phyloP scores from a whole-genome alignment of 2,113 vertebrate species.

The Ursus arctos region DNA sequence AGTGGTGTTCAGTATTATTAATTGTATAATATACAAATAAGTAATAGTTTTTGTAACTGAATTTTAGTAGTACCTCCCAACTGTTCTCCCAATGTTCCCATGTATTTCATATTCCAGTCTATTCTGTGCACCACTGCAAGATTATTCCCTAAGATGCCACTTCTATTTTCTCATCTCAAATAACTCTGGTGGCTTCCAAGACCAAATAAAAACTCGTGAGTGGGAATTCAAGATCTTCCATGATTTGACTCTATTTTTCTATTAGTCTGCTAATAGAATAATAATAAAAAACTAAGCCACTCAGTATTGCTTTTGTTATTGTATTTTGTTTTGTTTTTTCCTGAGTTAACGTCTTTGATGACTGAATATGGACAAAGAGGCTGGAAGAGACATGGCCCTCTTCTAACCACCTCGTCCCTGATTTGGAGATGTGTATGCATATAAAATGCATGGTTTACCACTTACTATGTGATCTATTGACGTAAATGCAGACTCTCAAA shows the following conservation, averaged over 20 bases:
- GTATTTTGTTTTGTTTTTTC: background rate
- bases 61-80: background rate
- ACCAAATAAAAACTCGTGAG: background rate
- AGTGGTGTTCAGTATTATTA: background rate
- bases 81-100: background rate
- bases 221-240: background rate
- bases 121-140: background rate
- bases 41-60: background rate
- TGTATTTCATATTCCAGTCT: background rate
- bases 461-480: background rate
- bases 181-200: background rate
- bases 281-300: background rate
- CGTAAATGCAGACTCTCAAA: background rate
- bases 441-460: background rate
- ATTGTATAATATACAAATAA: background rate
- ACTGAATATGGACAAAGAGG: background rate
- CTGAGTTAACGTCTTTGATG: background rate
- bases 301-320: background rate
- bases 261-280: background rate
- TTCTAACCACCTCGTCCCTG: background rate
- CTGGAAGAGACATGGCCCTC: background rate
- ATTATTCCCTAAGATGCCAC: background rate
- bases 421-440: background rate
- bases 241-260: slow-evolving; percentile 1
- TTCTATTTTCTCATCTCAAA: background rate